Evolutionary conservation across 2,888 invertebrate species (phyloP), one percentile per base, ranked within the genome.

Genomic region (Buathra laborator): DNA sequence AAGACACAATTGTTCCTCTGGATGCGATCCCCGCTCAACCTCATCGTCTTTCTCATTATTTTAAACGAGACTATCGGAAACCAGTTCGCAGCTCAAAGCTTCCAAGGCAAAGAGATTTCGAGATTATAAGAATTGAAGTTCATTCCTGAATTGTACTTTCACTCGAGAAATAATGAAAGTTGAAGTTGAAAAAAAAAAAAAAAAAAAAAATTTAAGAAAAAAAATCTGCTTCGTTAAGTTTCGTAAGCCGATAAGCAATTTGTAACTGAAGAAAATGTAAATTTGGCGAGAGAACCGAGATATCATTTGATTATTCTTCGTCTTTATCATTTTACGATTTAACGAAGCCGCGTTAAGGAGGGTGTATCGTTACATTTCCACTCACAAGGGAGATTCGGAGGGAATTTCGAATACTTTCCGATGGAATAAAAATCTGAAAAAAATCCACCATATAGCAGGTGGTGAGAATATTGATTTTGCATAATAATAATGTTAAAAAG

Each of bases 11-110:
- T 72, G 56, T 19, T 56, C 16, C 44, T 5, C 24, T 14, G 29
- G 10, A 64, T 37, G 37, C 16, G 19, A 37, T 37, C 53, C 5
- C 19, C 37, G 32, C 2, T 51, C 19, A 10, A 19, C 56, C 53
- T 51, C 51, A 14, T 72, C 51, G 19, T 72, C 59, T 43, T 10
- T 53, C 32, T 56, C 72, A 72, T 72, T 72, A 72, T 59, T 14
- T 59, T n/a, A 24, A 59, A 24, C 44, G 24, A 59, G 44, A 43
- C 29, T 72, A 59, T 56, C 24, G 43, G 43, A 16, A 29, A 44
- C n/a, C 19, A 44, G n/a, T 43, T 7, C 43, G 24, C 19, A 56
- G 56, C n/a, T 43, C 32, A 62, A 62, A 74, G 59, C 24, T 44
- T 3, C n/a, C 1, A 29, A 10, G 53, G 10, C 46, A 56, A 32